Base-by-base conservation (phyloP, 2,113 vertebrate species). In the Pitta sordida region DNA sequence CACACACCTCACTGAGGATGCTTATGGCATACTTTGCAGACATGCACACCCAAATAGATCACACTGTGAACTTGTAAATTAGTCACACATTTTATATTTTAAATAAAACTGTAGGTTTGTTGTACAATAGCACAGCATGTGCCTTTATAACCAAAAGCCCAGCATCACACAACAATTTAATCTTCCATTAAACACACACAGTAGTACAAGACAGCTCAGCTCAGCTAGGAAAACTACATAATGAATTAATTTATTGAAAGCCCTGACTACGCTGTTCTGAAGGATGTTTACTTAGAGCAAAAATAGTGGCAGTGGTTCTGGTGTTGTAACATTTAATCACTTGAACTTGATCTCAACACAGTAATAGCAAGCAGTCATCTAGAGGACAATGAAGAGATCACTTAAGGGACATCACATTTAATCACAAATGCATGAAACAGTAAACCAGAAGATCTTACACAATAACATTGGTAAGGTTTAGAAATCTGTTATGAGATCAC, bases 31-130 rank as follows among this genome's bases (percentile, higher is more conserved):
- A 10, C 22, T 68, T 21, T 53, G 62, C 53, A 94, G 44, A 79
- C 63, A 41, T 30, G 15, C 39, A 73, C 3, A 3, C 37, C 37
- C 22, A 79, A 48, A 48, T 63, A 51, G 46, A 55, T 69, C 70
- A 70, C 1, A 0, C 36, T 55, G 79, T 36, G 74, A 88, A 69
- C 73, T 39, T 93, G 79, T 44, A 49, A 90, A 94, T 94, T 88
- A 96, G 26, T 93, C 76, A 94, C 83, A 80, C 58, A 13, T 75
- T 74, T 94, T 75, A 79, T 62, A 58, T 93, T 94, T 90, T 92
- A 94, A 95, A 86, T 83, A 90, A 81, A 77, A 89, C 89, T 86
- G 75, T 55, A 91, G 83, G 55, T 97, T 96, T 96, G 95, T 94
- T 91, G 73, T 82, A 84, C 75, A 85, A 67, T 37, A 83, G 89